Conservation (phyloP, 1,140 invertebrate species). For the Camponotus pennsylvanicus region DNA sequence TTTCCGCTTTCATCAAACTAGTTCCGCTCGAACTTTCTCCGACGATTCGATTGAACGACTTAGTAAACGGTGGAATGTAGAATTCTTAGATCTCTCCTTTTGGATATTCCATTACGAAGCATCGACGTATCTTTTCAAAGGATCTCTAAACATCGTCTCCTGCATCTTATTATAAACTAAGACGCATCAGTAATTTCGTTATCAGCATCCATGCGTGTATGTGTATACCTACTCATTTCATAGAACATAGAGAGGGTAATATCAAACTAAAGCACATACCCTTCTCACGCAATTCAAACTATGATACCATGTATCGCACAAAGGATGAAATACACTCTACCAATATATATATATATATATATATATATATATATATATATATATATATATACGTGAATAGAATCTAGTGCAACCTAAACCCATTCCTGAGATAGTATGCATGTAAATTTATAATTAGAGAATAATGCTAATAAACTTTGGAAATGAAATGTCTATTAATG, state of each 20-base stretch:
- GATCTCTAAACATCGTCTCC: slow-evolving; percentile 23
- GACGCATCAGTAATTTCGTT: slow-evolving; percentile 32
- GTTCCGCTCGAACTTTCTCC: slow-evolving; percentile 43
- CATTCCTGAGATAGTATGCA: slow-evolving; percentile 5
- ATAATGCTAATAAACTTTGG: neutral
- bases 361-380: neutral
- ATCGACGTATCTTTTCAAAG: slow-evolving; percentile 15
- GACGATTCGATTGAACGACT: slow-evolving; percentile 22
- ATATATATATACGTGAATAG: slow-evolving; percentile 12
- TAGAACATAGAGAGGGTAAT: slow-evolving; percentile 12
- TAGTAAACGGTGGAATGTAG: neutral
- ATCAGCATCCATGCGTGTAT: neutral
- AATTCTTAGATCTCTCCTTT: slow-evolving; percentile 34
- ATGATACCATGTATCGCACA: slow-evolving; percentile 7
- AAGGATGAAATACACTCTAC: neutral
- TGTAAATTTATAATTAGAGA: slow-evolving; percentile 32
- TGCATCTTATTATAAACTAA: slow-evolving; percentile 26
- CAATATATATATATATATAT: neutral
- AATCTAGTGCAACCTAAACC: slow-evolving; percentile 4
- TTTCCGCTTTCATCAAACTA: slow-evolving; percentile 60
- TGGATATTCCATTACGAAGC: slow-evolving; percentile 45
- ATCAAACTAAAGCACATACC: slow-evolving; percentile 30
- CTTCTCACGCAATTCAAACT: neutral
- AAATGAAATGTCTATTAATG: neutral
- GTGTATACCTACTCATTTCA: neutral